Base-by-base conservation (phyloP, 2,113 vertebrate genomes). In the Geococcyx californianus region DNA sequence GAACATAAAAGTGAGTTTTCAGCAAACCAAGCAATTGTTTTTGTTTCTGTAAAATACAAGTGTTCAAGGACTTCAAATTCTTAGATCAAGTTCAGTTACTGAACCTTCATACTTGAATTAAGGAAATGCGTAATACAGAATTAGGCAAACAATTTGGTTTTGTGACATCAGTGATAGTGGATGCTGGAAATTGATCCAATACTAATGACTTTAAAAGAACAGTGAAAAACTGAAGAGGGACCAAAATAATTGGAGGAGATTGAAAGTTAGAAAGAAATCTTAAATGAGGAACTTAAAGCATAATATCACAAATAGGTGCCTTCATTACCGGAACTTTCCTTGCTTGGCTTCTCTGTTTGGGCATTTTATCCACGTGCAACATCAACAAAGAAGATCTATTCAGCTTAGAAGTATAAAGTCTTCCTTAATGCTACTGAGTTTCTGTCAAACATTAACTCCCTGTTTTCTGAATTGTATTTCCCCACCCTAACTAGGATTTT, bases 1-100 rank as follows among this genome's bases (percentile, higher is more conserved):
- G 51, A 98, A 98, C 94, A 97, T 99, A 94, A 99, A 99, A 98
- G 99, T 99, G 67, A 92, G 96, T 96, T 60, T 94, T 97, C 29
- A 34, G 51, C 73, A 68, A 26, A 72, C 49, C 62, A 70, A 75
- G 49, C 13, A 76, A 29, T 73, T 70, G 54, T 11, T 79, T 87
- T 91, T 84, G 62, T 70, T 10, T 82, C 52, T 87, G 17, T 64
- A 78, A 74, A 84, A 59, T 52, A 28, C 0, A 42, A n/a, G 16
- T 6, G 7, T 52, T 87, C 6, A 29, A 51, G 47, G 44, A 51
- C 75, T 90, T 83, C 24, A 60, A 47, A 51, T 54, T 88, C 36
- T 60, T 63, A 79, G 26, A 38, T 87, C 6, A 75, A 75, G 44
- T 68, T 85, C 31, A 52, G 40, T 28, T 92, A 23, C 2, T 83